Conservation (phyloP, 2,888 invertebrate genomes). For the Tethea ocularis region DNA sequence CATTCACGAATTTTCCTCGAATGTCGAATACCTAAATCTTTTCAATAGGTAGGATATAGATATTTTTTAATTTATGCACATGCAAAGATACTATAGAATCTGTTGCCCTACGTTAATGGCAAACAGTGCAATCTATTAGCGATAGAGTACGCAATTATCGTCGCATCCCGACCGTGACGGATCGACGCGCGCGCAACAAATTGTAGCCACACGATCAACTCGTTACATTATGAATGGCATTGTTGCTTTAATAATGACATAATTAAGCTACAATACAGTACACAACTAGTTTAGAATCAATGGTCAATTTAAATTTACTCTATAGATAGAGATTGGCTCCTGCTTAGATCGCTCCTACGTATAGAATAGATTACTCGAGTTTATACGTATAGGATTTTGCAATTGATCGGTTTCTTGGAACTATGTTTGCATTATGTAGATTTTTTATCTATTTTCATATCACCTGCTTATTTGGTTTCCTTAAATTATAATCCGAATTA, state of each 20-base stretch:
- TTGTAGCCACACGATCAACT: conserved; percentile 33
- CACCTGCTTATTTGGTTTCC: neutral
- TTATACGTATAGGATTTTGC: neutral
- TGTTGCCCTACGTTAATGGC: conserved; percentile 28
- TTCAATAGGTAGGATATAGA: no score
- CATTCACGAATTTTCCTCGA: conserved; percentile 13
- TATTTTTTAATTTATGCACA: conserved; percentile 6
- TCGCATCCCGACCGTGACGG: conserved; percentile 34
- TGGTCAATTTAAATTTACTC: conserved; percentile 18
- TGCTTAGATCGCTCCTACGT: conserved; percentile 1
- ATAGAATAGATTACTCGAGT: neutral
- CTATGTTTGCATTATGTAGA: neutral
- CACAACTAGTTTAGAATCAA: conserved; percentile 4
- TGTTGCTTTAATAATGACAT: conserved; percentile 31
- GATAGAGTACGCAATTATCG: conserved; percentile 34
- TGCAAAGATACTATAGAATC: conserved; percentile 17
- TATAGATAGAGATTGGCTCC: conserved; percentile 15
- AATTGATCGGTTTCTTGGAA: neutral
- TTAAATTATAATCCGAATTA: neutral
- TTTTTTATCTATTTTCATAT: neutral
- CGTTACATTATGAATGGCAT: conserved; percentile 37
- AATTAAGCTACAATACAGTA: conserved; percentile 14
- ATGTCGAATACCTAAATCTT: no score
- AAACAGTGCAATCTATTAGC: conserved; percentile 29
- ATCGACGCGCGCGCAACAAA: conserved; percentile 27